These are phyloP conservation scores for Poecilia picta DNA, from an alignment of 2,797 vertebrate genomes.

Conservation along the genomic window DNA sequence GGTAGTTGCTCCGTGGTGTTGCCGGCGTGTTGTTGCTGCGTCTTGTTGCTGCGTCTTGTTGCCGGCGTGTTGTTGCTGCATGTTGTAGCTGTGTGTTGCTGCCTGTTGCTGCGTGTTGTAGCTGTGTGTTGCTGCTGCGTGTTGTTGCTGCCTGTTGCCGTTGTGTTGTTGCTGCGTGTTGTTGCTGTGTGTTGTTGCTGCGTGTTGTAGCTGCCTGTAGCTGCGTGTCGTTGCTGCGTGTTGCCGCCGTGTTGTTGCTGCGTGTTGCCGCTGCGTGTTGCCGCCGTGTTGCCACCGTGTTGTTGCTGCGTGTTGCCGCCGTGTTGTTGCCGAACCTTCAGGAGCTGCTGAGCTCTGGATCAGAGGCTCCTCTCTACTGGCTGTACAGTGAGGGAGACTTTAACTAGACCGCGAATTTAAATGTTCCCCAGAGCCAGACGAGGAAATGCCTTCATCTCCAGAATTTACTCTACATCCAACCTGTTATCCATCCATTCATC, in stretches of 20 bases:
- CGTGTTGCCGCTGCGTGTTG: too few species aligned
- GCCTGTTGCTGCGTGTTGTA: neutral
- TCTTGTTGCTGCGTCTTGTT: too few species aligned
- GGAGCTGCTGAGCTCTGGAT: slow-evolving; percentile 23
- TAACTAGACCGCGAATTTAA: neutral
- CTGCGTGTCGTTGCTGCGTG: too few species aligned
- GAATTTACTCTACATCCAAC: neutral
- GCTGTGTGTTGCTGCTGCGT: neutral
- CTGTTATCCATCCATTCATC: too few species aligned
- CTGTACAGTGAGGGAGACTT: neutral
- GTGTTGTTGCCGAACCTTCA: slow-evolving; percentile 38
- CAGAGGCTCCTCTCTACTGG: neutral
- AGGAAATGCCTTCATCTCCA: neutral
- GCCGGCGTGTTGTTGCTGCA: neutral
- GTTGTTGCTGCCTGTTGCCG: too few species aligned
- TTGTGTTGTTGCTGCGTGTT: too few species aligned
- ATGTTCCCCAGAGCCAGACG: neutral
- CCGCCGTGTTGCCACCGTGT: too few species aligned
- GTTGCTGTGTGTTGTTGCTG: too few species aligned
- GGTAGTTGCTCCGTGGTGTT: too few species aligned
- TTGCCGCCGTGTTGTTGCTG: too few species aligned
- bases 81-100: neutral
- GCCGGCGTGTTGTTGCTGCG: too few species aligned
- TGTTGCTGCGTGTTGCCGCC: neutral
- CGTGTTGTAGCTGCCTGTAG: too few species aligned